phyloP scores from a whole-genome alignment of 2,113 vertebrate species.

The Chaetodon auriga region DNA sequence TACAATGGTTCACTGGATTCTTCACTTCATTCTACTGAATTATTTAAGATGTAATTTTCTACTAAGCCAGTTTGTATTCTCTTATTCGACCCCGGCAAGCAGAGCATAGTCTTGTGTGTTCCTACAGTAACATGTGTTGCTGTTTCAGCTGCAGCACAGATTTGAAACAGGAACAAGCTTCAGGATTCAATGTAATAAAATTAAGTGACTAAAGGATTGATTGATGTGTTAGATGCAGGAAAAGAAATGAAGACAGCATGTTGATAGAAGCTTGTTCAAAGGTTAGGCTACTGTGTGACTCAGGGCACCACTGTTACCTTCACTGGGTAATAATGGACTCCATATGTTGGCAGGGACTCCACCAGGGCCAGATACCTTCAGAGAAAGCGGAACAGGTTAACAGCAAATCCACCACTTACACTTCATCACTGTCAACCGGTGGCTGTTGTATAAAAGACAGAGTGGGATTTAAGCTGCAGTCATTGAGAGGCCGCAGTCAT shows the following conservation, averaged over 20 bases:
- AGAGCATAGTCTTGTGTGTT: neutral
- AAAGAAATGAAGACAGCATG: constrained; percentile 19
- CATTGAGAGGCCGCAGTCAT: constrained; percentile 62
- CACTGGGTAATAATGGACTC: constrained; percentile 98
- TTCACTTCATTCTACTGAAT: neutral
- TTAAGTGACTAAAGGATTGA: neutral
- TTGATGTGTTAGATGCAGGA: neutral
- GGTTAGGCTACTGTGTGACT: constrained; percentile 49
- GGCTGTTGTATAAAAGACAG: constrained; percentile 49
- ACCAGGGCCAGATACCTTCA: constrained; percentile 95
- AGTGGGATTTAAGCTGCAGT: constrained; percentile 60
- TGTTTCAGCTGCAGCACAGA: neutral
- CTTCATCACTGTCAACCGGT: constrained; percentile 63
- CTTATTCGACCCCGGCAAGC: constrained; percentile 1
- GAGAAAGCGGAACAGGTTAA: constrained; percentile 64
- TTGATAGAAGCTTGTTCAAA: constrained; percentile 33
- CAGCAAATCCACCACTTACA: constrained; percentile 40
- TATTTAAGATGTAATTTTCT: neutral
- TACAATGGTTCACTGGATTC: neutral
- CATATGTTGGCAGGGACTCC: constrained; percentile 95
- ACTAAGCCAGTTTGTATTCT: neutral
- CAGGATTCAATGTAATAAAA: neutral
- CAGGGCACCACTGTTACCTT: constrained; percentile 88
- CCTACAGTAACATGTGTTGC: neutral
- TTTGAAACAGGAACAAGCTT: neutral